A percentile compares a stretch with the other conserved stretches of the same genome.
Evolutionary conservation across 2,797 vertebrate genomes (phyloP).

Genomic region (Merluccius polli): DNA sequence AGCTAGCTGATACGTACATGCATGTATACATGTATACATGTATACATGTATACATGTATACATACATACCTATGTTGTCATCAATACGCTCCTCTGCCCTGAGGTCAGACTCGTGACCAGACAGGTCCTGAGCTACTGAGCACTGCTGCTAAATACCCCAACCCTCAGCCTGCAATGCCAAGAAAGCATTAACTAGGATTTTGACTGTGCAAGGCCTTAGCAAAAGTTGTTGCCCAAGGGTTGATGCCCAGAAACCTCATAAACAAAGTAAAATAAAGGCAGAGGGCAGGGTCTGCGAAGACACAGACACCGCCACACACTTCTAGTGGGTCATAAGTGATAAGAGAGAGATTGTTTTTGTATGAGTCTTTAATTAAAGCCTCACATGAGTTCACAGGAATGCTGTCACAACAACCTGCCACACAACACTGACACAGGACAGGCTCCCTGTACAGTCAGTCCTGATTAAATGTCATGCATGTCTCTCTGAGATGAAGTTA

Average conservation of each 20-base stretch:
- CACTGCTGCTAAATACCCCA: not conserved
- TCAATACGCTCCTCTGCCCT: not conserved
- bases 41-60: too few species aligned
- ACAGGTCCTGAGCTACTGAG: not conserved
- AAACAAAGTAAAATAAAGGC: too few species aligned
- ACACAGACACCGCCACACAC: too few species aligned
- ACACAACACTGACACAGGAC: not conserved
- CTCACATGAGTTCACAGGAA: not conserved
- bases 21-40: too few species aligned
- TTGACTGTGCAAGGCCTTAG: not conserved
- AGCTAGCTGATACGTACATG: too few species aligned
- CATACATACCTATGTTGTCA: not conserved
- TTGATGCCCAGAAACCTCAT: too few species aligned
- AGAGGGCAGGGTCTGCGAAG: too few species aligned
- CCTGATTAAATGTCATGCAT: not conserved
- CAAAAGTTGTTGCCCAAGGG: too few species aligned
- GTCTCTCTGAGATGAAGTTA: not conserved
- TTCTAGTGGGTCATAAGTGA: too few species aligned
- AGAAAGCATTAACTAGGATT: not conserved
- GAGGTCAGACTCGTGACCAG: too few species aligned
- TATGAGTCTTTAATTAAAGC: not conserved
- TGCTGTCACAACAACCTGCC: not conserved
- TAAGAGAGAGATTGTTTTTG: too few species aligned
- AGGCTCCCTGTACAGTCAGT: not conserved
- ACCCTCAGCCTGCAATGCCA: not conserved